A percentile compares a stretch with the other conserved stretches of the same genome.
Evolutionary conservation across 2,113 vertebrate species (phyloP).

Genomic region (Pelobates fuscus): DNA sequence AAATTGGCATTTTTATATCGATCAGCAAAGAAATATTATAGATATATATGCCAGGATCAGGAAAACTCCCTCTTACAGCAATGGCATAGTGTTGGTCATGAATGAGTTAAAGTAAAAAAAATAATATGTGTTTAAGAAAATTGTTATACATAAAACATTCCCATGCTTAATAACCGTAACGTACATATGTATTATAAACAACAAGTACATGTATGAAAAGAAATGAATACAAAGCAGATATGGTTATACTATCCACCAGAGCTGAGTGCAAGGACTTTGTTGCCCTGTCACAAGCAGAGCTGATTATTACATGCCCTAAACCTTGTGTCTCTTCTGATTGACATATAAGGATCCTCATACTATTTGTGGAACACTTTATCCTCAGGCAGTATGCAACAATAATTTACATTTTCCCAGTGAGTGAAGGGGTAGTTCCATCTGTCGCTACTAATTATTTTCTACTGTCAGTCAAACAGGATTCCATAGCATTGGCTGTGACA

Average conservation of each 20-base stretch:
- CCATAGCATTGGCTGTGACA: conserved; percentile 31
- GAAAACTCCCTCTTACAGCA: too few relatives aligned
- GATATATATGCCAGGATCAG: too few relatives aligned
- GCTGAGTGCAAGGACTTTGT: neutral
- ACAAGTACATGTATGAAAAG: conserved; percentile 3
- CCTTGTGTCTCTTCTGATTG: conserved; percentile 43
- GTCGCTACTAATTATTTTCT: conserved; percentile 40
- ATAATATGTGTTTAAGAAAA: too few relatives aligned
- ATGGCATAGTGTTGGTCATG: too few relatives aligned
- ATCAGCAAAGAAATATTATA: too few relatives aligned
- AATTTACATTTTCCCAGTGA: conserved; percentile 45
- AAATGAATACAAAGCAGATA: conserved; percentile 14
- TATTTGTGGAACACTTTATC: conserved; percentile 45
- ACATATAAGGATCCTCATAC: conserved; percentile 38
- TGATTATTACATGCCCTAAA: conserved; percentile 49
- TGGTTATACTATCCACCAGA: neutral
- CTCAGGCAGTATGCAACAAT: conserved; percentile 41
- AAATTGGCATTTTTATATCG: too few relatives aligned
- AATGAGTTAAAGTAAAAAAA: too few relatives aligned
- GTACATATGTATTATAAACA: too few relatives aligned
- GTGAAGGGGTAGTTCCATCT: conserved; percentile 42
- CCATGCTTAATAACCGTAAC: too few relatives aligned
- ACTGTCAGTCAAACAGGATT: conserved; percentile 32
- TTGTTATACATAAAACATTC: too few relatives aligned
- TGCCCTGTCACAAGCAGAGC: conserved; percentile 35